Evolutionary conservation across 2,888 invertebrate species (phyloP).

Genomic region (Xanthia togata): DNA sequence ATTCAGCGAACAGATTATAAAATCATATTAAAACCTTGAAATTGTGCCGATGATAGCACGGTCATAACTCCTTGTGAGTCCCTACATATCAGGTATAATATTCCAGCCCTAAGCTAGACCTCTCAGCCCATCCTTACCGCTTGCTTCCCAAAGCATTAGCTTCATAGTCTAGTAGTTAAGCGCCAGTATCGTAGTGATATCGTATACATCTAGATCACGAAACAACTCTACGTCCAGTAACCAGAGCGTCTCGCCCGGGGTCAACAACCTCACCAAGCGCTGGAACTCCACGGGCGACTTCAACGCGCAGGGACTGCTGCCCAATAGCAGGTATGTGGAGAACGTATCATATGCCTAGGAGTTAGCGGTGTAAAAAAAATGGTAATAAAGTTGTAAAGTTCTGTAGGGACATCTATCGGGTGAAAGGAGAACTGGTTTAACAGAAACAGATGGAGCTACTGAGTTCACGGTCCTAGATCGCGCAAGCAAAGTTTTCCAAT

Average conservation of each 20-base stretch:
- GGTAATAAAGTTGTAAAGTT: too few species aligned
- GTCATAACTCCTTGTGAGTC: too few species aligned
- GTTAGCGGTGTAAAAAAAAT: slow-evolving; percentile 22
- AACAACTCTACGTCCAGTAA: slow-evolving; percentile 92
- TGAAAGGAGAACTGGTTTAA: not conserved
- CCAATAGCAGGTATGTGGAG: slow-evolving; percentile 83
- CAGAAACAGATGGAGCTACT: slow-evolving; percentile 14
- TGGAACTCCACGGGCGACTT: slow-evolving; percentile 97
- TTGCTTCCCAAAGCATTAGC: slow-evolving; percentile 34
- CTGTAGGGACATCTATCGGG: not conserved
- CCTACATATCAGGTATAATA: not conserved
- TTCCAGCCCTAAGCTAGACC: not conserved
- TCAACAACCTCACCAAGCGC: slow-evolving; percentile 91
- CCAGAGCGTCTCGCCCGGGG: slow-evolving; percentile 89
- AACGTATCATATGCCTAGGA: not conserved
- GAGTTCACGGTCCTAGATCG: not conserved
- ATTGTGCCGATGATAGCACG: not conserved
- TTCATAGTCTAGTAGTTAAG: slow-evolving; percentile 29
- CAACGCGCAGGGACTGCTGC: slow-evolving; percentile 89
- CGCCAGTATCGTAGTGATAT: slow-evolving; percentile 67
- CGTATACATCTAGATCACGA: slow-evolving; percentile 82
- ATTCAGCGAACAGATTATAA: not conserved
- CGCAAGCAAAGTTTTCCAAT: not conserved
- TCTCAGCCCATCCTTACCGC: not conserved
- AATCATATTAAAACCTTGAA: not conserved